Conservation (phyloP, 2,888 invertebrate species). For the Pemphredon lugubris region DNA sequence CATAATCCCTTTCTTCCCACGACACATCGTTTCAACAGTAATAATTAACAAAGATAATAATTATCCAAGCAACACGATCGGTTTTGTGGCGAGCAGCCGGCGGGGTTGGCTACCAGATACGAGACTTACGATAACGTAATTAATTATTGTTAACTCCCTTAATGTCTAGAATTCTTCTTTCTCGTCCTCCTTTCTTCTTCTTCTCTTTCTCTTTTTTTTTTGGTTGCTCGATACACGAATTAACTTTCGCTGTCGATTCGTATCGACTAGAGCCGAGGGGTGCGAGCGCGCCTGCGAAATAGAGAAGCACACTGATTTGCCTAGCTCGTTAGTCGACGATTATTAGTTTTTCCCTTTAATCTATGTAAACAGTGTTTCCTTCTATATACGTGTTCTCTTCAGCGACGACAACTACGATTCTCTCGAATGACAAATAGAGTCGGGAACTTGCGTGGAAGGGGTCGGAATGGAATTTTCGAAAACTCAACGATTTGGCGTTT, state of each 20-base stretch:
- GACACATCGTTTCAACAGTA: conserved; percentile 23
- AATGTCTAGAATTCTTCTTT: not conserved
- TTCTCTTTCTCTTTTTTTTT: no score
- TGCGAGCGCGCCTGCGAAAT: conserved; percentile 1
- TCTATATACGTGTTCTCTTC: not conserved
- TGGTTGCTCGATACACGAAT: no score
- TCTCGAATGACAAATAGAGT: no score
- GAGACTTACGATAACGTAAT: conserved; percentile 56
- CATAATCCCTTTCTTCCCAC: no score
- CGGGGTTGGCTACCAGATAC: conserved; percentile 61
- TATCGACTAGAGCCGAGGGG: not conserved
- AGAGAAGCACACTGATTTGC: conserved; percentile 26
- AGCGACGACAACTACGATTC: no score
- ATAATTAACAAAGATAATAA: conserved; percentile 35
- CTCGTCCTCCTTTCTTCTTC: no score
- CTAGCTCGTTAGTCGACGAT: conserved; percentile 16
- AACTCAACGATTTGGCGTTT: no score
- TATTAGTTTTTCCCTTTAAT: not conserved
- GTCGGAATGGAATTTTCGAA: no score
- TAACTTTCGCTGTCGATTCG: no score
- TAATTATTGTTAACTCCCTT: conserved; percentile 56
- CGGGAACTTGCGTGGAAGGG: no score
- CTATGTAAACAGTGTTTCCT: not conserved
- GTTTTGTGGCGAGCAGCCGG: conserved; percentile 43
- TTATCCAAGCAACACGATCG: conserved; percentile 1